Evolutionary conservation across 2,888 invertebrate species (phyloP).

Genomic region (Rhopalosiphum nymphaeae): DNA sequence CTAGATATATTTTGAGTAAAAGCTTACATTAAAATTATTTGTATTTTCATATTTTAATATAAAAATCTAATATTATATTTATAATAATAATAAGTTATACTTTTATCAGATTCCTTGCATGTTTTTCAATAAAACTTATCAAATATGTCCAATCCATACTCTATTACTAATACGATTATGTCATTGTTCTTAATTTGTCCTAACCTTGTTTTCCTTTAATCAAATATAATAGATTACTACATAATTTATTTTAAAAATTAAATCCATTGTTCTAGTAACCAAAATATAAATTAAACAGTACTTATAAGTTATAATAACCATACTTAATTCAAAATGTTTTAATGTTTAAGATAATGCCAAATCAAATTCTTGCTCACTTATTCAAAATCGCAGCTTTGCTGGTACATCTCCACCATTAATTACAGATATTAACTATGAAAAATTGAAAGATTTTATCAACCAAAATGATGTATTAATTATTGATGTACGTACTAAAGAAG

Average conservation of each 20-base stretch:
- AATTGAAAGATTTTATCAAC: neutral
- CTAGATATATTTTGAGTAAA: neutral
- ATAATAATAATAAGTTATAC: neutral
- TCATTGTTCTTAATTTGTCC: neutral
- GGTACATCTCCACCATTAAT: neutral
- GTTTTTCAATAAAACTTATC: neutral
- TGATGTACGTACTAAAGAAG: slow-evolving; percentile 64
- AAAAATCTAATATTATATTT: neutral
- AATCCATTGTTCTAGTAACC: neutral
- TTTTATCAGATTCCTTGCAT: neutral
- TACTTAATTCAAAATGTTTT: neutral
- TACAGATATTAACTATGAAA: slow-evolving; percentile 8
- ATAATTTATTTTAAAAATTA: neutral
- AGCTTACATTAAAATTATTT: neutral
- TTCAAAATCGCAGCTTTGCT: slow-evolving; percentile 1
- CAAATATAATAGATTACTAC: neutral
- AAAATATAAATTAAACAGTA: neutral
- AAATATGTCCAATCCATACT: neutral
- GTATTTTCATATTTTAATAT: neutral
- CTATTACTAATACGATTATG: neutral
- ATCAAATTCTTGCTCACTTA: neutral
- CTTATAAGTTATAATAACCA: neutral
- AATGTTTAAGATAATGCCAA: slow-evolving; percentile 41
- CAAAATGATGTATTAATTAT: slow-evolving; percentile 55
- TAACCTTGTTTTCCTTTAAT: neutral